These are phyloP conservation scores for Gari tellinella DNA, from an alignment of 2,888 invertebrate genomes.

Conservation along the genomic window DNA sequence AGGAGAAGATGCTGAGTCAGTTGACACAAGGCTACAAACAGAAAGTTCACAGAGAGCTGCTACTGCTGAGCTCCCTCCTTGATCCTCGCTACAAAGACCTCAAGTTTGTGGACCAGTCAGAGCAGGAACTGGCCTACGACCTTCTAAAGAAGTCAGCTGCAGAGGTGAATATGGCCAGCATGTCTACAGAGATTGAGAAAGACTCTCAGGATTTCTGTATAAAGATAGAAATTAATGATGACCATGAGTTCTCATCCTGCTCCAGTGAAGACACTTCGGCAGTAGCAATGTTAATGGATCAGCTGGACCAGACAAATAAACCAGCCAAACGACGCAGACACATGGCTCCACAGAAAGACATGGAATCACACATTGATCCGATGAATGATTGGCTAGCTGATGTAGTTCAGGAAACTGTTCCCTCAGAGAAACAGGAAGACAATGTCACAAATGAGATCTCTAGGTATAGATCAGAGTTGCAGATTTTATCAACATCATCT, in stretches of 20 bases:
- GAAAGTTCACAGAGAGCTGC: slow-evolving; percentile 32
- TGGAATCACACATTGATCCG: slow-evolving; percentile 14
- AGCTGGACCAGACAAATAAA: neutral
- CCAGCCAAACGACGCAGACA: neutral
- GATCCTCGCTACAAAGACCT: slow-evolving; percentile 59
- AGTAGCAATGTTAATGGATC: neutral
- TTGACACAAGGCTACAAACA: slow-evolving; percentile 32
- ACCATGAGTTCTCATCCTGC: slow-evolving; percentile 2
- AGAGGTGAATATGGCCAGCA: slow-evolving; percentile 21
- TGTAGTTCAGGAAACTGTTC: slow-evolving; percentile 46
- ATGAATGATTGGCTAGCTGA: slow-evolving; percentile 59
- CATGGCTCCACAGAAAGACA: neutral
- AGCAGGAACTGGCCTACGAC: slow-evolving; percentile 42
- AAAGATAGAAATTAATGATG: slow-evolving; percentile 43
- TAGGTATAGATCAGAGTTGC: slow-evolving; percentile 50
- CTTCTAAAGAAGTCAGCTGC: slow-evolving; percentile 40
- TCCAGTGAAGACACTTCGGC: neutral
- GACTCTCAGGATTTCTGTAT: slow-evolving; percentile 25
- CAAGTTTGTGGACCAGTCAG: slow-evolving; percentile 52
- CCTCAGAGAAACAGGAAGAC: slow-evolving; percentile 35
- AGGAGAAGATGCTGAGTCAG: slow-evolving; percentile 9
- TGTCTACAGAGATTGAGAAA: neutral
- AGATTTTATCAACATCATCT: slow-evolving; percentile 40
- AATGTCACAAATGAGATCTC: slow-evolving; percentile 52
- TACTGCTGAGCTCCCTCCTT: slow-evolving; percentile 54